A percentile compares a stretch with the other conserved stretches of the same genome.
Conservation (phyloP, 2,797 vertebrate species). For the Apogon talboti region DNA sequence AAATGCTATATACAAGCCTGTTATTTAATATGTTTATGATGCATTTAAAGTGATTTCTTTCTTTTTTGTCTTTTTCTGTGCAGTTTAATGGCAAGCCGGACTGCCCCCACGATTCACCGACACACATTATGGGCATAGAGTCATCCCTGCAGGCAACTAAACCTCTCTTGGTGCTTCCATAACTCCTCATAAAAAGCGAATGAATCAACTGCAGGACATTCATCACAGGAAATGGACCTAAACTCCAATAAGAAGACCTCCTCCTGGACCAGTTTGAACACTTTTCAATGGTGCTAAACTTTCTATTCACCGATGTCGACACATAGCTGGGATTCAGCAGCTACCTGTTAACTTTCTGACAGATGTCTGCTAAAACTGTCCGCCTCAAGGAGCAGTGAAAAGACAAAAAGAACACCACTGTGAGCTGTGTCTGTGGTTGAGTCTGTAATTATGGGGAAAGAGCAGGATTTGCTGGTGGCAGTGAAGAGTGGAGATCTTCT, state of each 20-base stretch:
- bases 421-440: constrained; percentile 13
- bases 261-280: constrained; percentile 8
- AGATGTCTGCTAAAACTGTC: constrained; percentile 32
- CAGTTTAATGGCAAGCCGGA: constrained; percentile 26
- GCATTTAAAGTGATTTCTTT: constrained; percentile 7
- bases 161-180: background rate
- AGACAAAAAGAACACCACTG: constrained; percentile 1
- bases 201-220: background rate
- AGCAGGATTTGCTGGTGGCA: constrained; percentile 84
- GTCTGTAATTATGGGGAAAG: constrained; percentile 80
- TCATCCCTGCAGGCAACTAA: constrained; percentile 16
- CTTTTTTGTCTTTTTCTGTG: constrained; percentile 10
- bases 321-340: constrained; percentile 33
- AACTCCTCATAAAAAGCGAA: background rate
- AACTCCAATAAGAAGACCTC: background rate
- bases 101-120: constrained; percentile 12
- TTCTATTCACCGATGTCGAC: background rate
- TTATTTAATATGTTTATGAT: background rate
- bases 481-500: constrained; percentile 85
- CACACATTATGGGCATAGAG: constrained; percentile 4
- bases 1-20: background rate
- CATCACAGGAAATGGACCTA: constrained; percentile 45
- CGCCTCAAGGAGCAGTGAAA: constrained; percentile 16
- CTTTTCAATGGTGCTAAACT: constrained; percentile 12
- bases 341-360: constrained; percentile 21